Conservation (phyloP, 2,797 vertebrate species). For the Hozukius guyotensis region DNA sequence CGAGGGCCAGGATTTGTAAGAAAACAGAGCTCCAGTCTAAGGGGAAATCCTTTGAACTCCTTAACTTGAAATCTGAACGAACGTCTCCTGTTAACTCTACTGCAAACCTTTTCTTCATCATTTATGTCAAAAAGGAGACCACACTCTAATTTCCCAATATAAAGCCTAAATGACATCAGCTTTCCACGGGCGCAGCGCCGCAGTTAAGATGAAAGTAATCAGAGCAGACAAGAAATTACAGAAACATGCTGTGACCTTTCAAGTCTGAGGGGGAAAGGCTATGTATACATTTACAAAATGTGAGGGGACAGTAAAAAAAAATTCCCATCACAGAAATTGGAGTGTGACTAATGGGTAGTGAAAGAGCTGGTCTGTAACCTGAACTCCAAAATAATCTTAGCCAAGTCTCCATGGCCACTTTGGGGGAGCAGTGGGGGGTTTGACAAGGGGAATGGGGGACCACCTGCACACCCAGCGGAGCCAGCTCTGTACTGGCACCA, state of each 20-base stretch:
- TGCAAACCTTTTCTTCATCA: conserved; percentile 52
- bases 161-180: conserved; percentile 59
- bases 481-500: conserved; percentile 67
- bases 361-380: conserved; percentile 76
- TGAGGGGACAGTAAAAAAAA: conserved; percentile 64
- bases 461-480: conserved; percentile 78
- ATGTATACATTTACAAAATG: conserved; percentile 71
- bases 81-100: conserved; percentile 54
- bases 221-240: conserved; percentile 69
- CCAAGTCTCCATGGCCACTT: conserved; percentile 73
- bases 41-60: conserved; percentile 66
- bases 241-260: conserved; percentile 75
- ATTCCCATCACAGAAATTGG: conserved; percentile 69
- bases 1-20: conserved; percentile 54
- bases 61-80: conserved; percentile 50
- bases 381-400: conserved; percentile 75
- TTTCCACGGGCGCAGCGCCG: conserved; percentile 46
- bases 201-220: conserved; percentile 69
- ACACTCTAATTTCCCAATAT: conserved; percentile 35
- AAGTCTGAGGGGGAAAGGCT: conserved; percentile 59
- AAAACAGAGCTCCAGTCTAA: conserved; percentile 55
- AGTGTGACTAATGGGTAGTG: conserved; percentile 75
- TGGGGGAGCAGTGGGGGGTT: conserved; percentile 73
- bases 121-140: conserved; percentile 40
- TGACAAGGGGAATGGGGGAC: conserved; percentile 66